A percentile compares a stretch with the other conserved stretches of the same genome.
phyloP scores from a whole-genome alignment of 2,797 vertebrate species.

The Phalanger gymnotis region DNA sequence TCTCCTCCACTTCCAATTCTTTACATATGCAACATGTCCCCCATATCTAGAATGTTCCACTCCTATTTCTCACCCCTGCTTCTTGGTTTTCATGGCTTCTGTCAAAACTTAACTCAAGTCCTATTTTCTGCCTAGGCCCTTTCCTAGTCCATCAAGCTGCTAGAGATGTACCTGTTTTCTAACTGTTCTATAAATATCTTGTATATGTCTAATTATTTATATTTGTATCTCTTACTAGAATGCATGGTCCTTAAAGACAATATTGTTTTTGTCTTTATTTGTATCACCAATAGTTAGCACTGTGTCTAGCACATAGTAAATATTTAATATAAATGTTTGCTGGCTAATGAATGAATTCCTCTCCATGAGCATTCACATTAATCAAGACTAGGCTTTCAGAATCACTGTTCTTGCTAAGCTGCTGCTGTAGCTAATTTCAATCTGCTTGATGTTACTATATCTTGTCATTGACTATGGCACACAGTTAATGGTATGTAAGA shows the following conservation, averaged over 20 bases:
- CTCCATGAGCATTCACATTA: not conserved
- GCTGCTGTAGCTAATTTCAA: not conserved
- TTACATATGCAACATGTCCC: not conserved
- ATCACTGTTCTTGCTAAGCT: not conserved
- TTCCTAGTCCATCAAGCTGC: not conserved
- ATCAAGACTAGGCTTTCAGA: not conserved
- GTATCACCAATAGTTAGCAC: not conserved
- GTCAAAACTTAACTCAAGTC: not conserved
- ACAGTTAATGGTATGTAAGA: not conserved
- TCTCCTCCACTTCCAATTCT: not conserved
- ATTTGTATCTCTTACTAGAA: not conserved
- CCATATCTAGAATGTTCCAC: not conserved
- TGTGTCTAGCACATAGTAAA: not conserved
- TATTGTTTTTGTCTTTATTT: not conserved
- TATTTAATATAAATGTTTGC: conserved; percentile 10
- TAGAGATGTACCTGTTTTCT: not conserved
- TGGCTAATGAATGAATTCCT: not conserved
- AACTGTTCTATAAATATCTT: not conserved
- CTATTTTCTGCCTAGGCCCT: not conserved
- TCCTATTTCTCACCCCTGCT: not conserved
- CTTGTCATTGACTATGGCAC: not conserved
- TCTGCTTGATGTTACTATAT: not conserved
- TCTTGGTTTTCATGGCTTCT: not conserved
- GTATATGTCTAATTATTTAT: not conserved
- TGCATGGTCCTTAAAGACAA: not conserved